Evolutionary conservation across 1,140 invertebrate genomes (phyloP).

Genomic region (Solenopsis invicta): DNA sequence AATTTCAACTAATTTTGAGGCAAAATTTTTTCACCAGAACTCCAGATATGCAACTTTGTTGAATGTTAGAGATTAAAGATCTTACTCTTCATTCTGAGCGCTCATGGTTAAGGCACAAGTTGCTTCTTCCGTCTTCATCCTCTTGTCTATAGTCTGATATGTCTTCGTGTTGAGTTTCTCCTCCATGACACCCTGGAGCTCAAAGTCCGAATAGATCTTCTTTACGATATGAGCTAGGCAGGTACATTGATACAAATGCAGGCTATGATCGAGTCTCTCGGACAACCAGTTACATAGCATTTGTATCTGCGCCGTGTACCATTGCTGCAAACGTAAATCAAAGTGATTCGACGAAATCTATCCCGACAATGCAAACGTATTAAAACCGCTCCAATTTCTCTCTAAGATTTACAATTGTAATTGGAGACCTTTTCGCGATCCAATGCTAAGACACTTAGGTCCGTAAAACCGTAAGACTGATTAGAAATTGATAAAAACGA

Average conservation of each 20-base stretch:
- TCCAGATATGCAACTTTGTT: background rate
- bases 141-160: slow-evolving; percentile 96
- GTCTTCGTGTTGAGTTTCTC: slow-evolving; percentile 99
- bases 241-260: slow-evolving; percentile 98
- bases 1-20: too few relatives aligned
- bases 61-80: slow-evolving; percentile 23
- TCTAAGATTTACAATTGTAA: background rate
- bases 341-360: background rate
- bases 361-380: background rate
- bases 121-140: slow-evolving; percentile 99
- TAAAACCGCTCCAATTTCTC: background rate
- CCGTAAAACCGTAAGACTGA: too few relatives aligned
- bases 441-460: too few relatives aligned
- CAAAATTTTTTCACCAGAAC: too few relatives aligned
- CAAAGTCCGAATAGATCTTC: slow-evolving; percentile 99
- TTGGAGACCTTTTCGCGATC: too few relatives aligned
- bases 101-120: slow-evolving; percentile 96
- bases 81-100: slow-evolving; percentile 90
- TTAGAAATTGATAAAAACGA: too few relatives aligned
- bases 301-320: slow-evolving; percentile 98
- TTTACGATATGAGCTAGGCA: slow-evolving; percentile 98
- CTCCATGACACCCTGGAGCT: slow-evolving; percentile 99
- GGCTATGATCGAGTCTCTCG: slow-evolving; percentile 96
- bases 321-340: slow-evolving; percentile 89
- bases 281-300: slow-evolving; percentile 98